Conservation (phyloP, 2,113 vertebrate species). For the Panthera tigris region DNA sequence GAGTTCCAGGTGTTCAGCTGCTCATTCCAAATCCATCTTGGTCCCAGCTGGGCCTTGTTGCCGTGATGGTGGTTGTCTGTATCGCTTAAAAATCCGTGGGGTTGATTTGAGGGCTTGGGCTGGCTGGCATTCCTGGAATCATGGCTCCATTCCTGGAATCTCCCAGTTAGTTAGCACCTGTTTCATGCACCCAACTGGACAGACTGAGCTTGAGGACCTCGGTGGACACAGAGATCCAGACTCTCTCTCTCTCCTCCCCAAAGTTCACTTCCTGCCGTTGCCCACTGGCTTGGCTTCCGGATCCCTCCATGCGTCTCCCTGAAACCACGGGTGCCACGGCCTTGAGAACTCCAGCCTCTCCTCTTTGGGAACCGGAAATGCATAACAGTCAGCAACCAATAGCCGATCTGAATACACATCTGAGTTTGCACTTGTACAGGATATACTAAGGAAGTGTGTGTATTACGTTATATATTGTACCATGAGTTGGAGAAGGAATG, state of each 20-base stretch:
- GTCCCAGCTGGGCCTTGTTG: background rate
- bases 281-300: background rate
- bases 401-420: background rate
- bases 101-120: background rate
- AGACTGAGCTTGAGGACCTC: background rate
- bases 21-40: background rate
- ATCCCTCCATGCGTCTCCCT: background rate
- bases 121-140: background rate
- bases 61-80: background rate
- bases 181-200: background rate
- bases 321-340: accelerated
- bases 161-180: background rate
- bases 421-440: background rate
- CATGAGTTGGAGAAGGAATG: background rate
- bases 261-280: background rate
- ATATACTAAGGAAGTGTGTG: background rate
- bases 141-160: background rate
- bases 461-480: background rate
- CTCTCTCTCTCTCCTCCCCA: background rate
- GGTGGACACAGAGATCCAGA: background rate
- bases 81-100: background rate
- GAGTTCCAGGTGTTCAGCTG: background rate
- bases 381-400: background rate
- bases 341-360: background rate
- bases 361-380: background rate